phyloP scores from a whole-genome alignment of 2,888 invertebrate genomes.

The Eudasyphora cyanicolor region DNA sequence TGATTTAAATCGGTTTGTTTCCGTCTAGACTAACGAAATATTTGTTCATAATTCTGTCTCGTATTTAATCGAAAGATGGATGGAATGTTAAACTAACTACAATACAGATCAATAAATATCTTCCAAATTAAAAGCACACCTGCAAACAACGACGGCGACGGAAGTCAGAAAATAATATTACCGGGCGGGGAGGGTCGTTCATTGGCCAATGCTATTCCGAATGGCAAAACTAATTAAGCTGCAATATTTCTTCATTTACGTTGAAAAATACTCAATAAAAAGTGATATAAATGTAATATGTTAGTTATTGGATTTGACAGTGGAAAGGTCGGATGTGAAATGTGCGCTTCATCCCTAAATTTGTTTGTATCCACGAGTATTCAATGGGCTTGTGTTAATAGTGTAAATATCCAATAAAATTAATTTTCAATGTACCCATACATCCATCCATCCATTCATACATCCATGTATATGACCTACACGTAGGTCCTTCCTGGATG shows the following conservation, averaged over 20 bases:
- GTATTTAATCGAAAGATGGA: no score
- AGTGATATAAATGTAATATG: neutral
- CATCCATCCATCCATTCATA: neutral
- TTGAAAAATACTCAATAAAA: neutral
- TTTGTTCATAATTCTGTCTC: no score
- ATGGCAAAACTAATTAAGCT: slow-evolving; percentile 22
- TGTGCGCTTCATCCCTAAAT: slow-evolving; percentile 12
- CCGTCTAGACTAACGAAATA: no score
- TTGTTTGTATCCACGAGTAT: neutral
- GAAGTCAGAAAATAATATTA: neutral
- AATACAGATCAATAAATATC: no score
- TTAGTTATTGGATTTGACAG: neutral
- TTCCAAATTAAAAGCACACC: no score
- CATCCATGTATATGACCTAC: neutral
- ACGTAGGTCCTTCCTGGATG: no score
- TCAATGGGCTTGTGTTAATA: neutral
- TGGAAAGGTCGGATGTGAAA: neutral
- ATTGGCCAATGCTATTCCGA: neutral
- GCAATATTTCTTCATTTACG: slow-evolving; percentile 21
- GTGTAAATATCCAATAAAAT: slow-evolving; percentile 20
- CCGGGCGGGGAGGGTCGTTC: no score
- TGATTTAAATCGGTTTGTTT: no score
- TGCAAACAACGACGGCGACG: no score
- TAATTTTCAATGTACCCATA: slow-evolving; percentile 17
- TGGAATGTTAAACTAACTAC: no score